Percentiles rank a stretch among this genome's conserved stretches.
These are phyloP conservation scores for Albula glossodonta DNA, from an alignment of 2,113 vertebrate species.

Conservation along the genomic window DNA sequence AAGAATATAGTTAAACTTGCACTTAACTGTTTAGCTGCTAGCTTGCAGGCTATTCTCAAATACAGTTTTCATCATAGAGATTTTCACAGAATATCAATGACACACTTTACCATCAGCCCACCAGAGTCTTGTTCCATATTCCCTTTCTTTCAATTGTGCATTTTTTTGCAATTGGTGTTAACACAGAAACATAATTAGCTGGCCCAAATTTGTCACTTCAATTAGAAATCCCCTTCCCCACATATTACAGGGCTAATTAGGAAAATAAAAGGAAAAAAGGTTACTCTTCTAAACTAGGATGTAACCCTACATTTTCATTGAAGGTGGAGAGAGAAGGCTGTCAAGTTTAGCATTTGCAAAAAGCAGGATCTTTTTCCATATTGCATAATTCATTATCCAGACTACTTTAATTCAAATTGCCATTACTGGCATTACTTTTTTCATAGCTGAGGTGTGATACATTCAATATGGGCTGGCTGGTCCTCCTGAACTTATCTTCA, in stretches of 20 bases:
- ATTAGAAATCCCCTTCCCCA: constrained; percentile 25
- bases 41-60: background rate
- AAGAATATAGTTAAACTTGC: background rate
- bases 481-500: background rate
- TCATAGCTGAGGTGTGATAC: background rate
- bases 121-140: constrained; percentile 31
- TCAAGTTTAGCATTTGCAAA: background rate
- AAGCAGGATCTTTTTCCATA: background rate
- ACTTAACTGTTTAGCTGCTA: background rate
- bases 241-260: constrained; percentile 24
- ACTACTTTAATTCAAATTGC: background rate
- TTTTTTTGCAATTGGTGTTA: constrained; percentile 32
- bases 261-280: constrained; percentile 11
- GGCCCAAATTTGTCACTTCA: constrained; percentile 30
- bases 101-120: constrained; percentile 18
- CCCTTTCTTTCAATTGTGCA: constrained; percentile 19
- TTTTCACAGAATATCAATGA: constrained; percentile 11
- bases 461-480: background rate
- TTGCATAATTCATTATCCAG: background rate
- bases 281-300: constrained; percentile 23
- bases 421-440: background rate
- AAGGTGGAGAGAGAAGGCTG: background rate
- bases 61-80: background rate
- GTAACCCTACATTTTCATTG: background rate
- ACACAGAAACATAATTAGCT: constrained; percentile 38